A percentile compares a stretch with the other conserved stretches of the same genome.
Conservation (phyloP, 2,797 vertebrate genomes). For the Lutjanus argentimaculatus region DNA sequence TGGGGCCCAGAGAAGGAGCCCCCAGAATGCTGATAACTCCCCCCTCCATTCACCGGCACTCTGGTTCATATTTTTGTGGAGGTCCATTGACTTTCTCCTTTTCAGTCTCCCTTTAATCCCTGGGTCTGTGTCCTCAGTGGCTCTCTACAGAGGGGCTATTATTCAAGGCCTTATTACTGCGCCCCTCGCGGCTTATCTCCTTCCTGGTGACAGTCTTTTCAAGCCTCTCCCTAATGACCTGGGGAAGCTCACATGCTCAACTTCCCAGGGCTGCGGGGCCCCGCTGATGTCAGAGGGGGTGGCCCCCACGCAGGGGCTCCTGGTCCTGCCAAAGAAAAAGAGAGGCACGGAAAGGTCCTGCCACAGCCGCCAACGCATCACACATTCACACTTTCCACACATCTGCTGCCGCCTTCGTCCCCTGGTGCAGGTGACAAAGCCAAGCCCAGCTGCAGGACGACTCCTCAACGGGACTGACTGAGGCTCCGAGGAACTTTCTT, state of each 20-base stretch:
- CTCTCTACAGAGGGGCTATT: slow-evolving; percentile 89
- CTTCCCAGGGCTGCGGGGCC: slow-evolving; percentile 88
- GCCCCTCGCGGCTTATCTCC: slow-evolving; percentile 88
- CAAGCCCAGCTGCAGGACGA: slow-evolving; percentile 15
- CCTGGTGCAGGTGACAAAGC: slow-evolving; percentile 52
- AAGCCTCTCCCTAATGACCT: slow-evolving; percentile 90
- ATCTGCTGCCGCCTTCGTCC: slow-evolving; percentile 4
- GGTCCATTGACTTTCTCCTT: slow-evolving; percentile 90
- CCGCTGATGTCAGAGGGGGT: slow-evolving; percentile 85
- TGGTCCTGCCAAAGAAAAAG: slow-evolving; percentile 71
- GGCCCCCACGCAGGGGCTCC: slow-evolving; percentile 78
- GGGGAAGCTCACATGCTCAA: slow-evolving; percentile 89
- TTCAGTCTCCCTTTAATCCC: slow-evolving; percentile 89
- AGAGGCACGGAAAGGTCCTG: slow-evolving; percentile 60
- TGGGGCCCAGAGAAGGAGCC: slow-evolving; percentile 74
- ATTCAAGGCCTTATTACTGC: slow-evolving; percentile 88
- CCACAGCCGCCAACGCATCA: slow-evolving; percentile 26
- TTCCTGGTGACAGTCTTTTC: slow-evolving; percentile 91
- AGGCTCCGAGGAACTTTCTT: not conserved
- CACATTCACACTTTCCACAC: slow-evolving; percentile 14
- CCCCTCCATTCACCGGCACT: slow-evolving; percentile 78
- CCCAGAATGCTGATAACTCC: slow-evolving; percentile 85
- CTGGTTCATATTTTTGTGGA: slow-evolving; percentile 87
- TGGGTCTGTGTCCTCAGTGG: slow-evolving; percentile 86
- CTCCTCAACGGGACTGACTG: slow-evolving; percentile 1